Evolutionary conservation across 2,113 vertebrate species (phyloP), one percentile per base, ranked within the genome.

Genomic region (Corythornis cristatus): DNA sequence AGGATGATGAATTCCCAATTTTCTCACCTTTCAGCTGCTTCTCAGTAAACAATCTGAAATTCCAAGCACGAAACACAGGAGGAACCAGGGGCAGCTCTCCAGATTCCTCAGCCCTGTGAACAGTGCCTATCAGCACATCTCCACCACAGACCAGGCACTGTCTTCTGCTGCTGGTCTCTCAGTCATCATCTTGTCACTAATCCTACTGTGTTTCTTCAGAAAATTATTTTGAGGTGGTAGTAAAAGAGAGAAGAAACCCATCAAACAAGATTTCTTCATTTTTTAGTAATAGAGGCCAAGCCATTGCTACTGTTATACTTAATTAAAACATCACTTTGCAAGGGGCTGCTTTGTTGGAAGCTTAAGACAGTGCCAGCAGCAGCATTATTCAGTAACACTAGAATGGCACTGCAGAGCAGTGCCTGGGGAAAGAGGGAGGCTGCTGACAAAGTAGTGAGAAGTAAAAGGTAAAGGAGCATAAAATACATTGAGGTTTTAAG

Each of bases 1-100:
- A 67, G 51, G 65, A 77, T 71, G 73, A 93, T 73, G 57, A 91
- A 94, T 82, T 91, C 79, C 67, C 61, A n/a, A 45, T 46, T 82
- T 50, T 46, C 46, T 74, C 64, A 51, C 71, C 65, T 82, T 85
- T 71, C n/a, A 25, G 62, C 62, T 54, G 42, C 57, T 74, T 56
- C 67, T 73, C 1, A 0, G 82, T 54, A 90, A 93, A 80, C 64
- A 85, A 68, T 9, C 62, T 43, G 67, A 75, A 54, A 71, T 46
- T 37, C 35, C 71, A 62, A 51, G 43, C 58, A 51, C 45, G 18
- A 53, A 31, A 35, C 0, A 2, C 25, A 65, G 42, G 46, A 89
- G 46, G 74, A 40, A 61, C 8, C 18, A 33, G 29, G 31, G n/a
- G 18, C 1, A 3, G 51, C 51, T 78, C 50, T 56, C 3, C 70